phyloP scores from a whole-genome alignment of 2,888 invertebrate species.

The Parthenolecanium corni region DNA sequence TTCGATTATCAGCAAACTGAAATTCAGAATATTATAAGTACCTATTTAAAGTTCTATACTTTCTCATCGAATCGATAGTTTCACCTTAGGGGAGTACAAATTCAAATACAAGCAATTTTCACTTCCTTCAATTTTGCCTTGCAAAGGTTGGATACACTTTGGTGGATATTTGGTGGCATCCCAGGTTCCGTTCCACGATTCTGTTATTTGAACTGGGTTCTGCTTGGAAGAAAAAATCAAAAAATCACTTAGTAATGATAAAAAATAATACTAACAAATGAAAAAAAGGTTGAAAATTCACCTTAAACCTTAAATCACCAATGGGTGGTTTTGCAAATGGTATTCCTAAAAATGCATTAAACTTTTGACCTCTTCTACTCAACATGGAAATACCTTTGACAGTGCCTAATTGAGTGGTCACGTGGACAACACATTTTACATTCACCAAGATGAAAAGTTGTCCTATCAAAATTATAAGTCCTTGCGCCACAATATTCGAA shows the following conservation, averaged over 20 bases:
- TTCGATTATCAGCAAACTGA: not conserved
- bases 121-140: slow-evolving; percentile 39
- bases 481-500: not conserved
- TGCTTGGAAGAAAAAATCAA: slow-evolving; percentile 22
- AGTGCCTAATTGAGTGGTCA: slow-evolving; percentile 37
- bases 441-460: not conserved
- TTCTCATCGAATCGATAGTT: not conserved
- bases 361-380: slow-evolving; percentile 35
- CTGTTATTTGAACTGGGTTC: slow-evolving; percentile 38
- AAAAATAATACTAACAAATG: too few relatives aligned
- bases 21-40: not conserved
- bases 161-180: slow-evolving; percentile 40
- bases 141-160: slow-evolving; percentile 37
- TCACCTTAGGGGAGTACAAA: slow-evolving; percentile 38
- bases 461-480: not conserved
- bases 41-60: too few relatives aligned
- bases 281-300: slow-evolving; percentile 33
- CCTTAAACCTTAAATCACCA: slow-evolving; percentile 39
- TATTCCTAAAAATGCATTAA: slow-evolving; percentile 38
- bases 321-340: slow-evolving; percentile 40
- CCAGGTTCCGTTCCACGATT: slow-evolving; percentile 39
- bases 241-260: too few relatives aligned
- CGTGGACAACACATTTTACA: slow-evolving; percentile 11
- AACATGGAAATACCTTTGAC: slow-evolving; percentile 36
- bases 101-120: slow-evolving; percentile 47